A percentile compares a stretch with the other conserved stretches of the same genome.
Conservation (phyloP, 2,113 vertebrate species). For the Notechis scutatus region DNA sequence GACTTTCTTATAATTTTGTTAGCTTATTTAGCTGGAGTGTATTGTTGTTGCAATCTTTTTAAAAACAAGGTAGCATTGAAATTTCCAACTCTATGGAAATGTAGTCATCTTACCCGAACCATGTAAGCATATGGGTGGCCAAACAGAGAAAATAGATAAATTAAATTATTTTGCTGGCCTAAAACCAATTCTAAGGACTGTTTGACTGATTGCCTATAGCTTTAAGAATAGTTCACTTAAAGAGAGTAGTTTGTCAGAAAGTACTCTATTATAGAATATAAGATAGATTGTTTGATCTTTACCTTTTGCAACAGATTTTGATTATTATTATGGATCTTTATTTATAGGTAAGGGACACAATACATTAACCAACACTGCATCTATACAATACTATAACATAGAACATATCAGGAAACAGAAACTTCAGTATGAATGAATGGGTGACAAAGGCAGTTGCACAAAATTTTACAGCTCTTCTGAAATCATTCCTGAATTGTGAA, state of each 20-base stretch:
- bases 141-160: constrained; percentile 36
- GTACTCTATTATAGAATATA: not conserved
- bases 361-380: not conserved
- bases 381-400: not conserved
- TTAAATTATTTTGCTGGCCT: constrained; percentile 36
- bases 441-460: not conserved
- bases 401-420: not conserved
- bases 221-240: constrained; percentile 20
- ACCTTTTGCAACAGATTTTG: not conserved
- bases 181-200: not conserved
- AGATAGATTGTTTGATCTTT: not conserved
- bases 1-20: constrained; percentile 9
- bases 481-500: not conserved
- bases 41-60: constrained; percentile 24
- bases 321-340: not conserved
- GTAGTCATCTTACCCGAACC: constrained; percentile 15
- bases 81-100: constrained; percentile 39
- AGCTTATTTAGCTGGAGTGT: constrained; percentile 5
- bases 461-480: not conserved
- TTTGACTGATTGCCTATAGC: constrained; percentile 15
- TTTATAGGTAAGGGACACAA: not conserved
- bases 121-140: constrained; percentile 5
- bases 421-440: not conserved
- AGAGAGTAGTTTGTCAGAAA: not conserved
- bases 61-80: constrained; percentile 33